Percentiles rank a stretch among this genome's conserved stretches.
These are phyloP conservation scores for Ctenomys sociabilis DNA, from an alignment of 2,113 vertebrate genomes.

Conservation along the genomic window DNA sequence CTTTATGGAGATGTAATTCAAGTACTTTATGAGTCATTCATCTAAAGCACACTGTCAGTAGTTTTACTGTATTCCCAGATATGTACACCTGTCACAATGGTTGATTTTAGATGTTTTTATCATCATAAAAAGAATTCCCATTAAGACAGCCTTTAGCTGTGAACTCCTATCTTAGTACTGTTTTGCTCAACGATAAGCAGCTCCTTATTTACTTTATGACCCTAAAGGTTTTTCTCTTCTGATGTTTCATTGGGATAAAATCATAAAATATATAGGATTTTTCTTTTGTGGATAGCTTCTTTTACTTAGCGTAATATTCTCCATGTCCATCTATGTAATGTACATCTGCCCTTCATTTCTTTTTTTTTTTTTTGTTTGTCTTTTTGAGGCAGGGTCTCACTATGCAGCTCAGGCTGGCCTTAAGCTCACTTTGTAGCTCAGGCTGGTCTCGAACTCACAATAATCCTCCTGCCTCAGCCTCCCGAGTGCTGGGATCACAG, in stretches of 20 bases:
- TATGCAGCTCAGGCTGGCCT: no score
- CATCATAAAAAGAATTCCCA: background rate
- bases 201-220: background rate
- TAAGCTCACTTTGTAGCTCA: no score
- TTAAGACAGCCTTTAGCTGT: background rate
- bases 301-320: background rate
- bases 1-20: background rate
- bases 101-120: background rate
- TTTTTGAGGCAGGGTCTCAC: no score
- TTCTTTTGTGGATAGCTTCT: background rate
- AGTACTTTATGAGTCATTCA: background rate
- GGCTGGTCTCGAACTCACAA: no score
- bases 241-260: background rate
- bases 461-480: no score
- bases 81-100: rapidly evolving
- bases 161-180: background rate
- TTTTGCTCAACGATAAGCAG: background rate
- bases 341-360: background rate
- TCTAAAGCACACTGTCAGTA: background rate
- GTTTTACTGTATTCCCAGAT: background rate
- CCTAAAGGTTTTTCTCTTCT: background rate
- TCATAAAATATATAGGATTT: background rate
- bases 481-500: no score
- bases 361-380: background rate
- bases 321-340: background rate